Evolutionary conservation across 2,113 vertebrate species (phyloP).

Genomic region (Centrocercus urophasianus): DNA sequence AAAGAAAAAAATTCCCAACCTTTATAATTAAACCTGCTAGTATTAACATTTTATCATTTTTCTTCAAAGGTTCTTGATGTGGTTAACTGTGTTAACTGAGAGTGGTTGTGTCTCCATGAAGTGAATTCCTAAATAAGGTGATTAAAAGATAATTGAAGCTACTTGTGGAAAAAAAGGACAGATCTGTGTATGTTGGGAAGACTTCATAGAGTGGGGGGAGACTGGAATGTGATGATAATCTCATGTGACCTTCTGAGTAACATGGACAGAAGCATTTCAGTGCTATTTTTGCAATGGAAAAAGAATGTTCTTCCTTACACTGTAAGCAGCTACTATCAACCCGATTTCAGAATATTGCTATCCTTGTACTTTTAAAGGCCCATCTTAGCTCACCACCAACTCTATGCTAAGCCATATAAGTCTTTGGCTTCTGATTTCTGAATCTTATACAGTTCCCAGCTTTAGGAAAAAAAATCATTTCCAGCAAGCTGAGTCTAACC

Average conservation of each 20-base stretch:
- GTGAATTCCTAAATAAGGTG: not conserved
- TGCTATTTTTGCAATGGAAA: not conserved
- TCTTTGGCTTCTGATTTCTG: constrained; percentile 12
- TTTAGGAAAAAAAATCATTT: not conserved
- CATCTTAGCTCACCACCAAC: not conserved
- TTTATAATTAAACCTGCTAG: not conserved
- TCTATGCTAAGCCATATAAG: not conserved
- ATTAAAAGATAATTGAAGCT: constrained; percentile 19
- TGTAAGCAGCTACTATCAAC: not conserved
- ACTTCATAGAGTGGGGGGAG: not conserved
- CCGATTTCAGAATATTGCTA: constrained; percentile 11
- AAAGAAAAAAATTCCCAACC: not conserved
- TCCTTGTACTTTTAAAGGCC: not conserved
- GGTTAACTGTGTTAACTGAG: not conserved
- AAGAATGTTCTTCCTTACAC: not conserved
- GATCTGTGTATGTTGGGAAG: not conserved
- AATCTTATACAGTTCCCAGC: not conserved
- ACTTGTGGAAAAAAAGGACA: not conserved
- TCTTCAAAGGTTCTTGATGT: not conserved
- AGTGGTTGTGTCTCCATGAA: not conserved
- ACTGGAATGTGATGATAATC: constrained; percentile 42
- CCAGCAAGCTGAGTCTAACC: not conserved
- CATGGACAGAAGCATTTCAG: constrained; percentile 44
- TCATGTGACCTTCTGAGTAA: constrained; percentile 21
- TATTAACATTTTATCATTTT: not conserved